Conservation (phyloP, 2,797 vertebrate genomes). For the Acrossocheilus fasciatus region DNA sequence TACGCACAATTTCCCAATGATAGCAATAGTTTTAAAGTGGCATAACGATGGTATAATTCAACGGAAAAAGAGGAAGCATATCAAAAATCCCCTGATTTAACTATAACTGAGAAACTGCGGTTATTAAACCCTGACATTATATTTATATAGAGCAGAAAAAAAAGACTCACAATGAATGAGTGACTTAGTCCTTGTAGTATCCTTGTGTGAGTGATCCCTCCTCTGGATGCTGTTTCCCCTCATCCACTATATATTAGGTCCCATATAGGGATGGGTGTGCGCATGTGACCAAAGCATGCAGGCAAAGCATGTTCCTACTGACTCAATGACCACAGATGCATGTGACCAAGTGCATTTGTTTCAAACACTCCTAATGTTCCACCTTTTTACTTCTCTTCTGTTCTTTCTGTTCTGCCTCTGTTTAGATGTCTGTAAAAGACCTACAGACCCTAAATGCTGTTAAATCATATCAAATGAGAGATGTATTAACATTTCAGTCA, state of each 20-base stretch:
- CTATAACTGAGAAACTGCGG: background rate
- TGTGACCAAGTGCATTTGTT: constrained; percentile 62
- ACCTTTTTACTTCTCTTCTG: constrained; percentile 47
- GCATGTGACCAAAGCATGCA: constrained; percentile 60
- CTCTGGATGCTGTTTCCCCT: background rate
- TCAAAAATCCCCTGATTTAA: background rate
- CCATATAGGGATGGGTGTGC: background rate
- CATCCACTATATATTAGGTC: constrained; percentile 25
- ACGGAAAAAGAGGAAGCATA: background rate
- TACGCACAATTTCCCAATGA: background rate
- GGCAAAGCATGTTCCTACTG: constrained; percentile 66
- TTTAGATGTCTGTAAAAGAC: background rate
- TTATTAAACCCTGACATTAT: background rate
- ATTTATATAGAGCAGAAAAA: background rate
- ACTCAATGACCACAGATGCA: constrained; percentile 63
- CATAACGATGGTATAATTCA: background rate
- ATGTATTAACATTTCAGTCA: background rate
- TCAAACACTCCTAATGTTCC: constrained; percentile 65
- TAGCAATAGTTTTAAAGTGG: background rate
- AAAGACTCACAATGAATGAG: constrained; percentile 24
- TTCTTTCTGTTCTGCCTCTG: background rate
- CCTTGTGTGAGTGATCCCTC: background rate
- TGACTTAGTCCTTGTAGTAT: constrained; percentile 6
- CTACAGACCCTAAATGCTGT: background rate
- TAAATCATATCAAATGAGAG: background rate